phyloP scores from a whole-genome alignment of 2,113 vertebrate genomes.

The Pituophis catenifer region DNA sequence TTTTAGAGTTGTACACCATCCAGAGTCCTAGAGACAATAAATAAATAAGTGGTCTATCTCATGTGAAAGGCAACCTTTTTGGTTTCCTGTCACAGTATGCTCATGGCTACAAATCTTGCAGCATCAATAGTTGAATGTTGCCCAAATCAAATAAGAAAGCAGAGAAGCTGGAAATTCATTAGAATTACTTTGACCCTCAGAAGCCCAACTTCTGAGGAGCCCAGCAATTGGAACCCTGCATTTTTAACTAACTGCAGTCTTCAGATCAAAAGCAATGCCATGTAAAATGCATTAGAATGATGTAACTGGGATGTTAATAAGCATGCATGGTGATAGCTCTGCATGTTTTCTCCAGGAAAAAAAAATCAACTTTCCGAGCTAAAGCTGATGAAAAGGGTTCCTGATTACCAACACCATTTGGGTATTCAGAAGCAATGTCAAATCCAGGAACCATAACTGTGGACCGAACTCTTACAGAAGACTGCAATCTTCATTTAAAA shows the following conservation, averaged over 20 bases:
- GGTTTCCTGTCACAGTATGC: background rate
- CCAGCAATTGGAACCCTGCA: background rate
- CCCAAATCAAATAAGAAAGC: background rate
- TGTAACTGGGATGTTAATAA: background rate
- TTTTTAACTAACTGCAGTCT: background rate
- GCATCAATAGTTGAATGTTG: background rate
- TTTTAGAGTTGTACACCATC: background rate
- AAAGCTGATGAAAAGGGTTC: background rate
- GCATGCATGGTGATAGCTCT: background rate
- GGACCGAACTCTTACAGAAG: background rate
- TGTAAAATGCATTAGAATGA: background rate
- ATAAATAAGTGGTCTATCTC: background rate
- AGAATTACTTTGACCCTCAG: background rate
- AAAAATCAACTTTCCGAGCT: background rate
- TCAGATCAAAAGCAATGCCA: background rate
- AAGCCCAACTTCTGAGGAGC: background rate
- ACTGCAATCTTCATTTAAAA: background rate
- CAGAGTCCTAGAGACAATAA: background rate
- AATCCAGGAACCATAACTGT: background rate
- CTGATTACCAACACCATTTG: background rate
- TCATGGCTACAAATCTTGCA: background rate
- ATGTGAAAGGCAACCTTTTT: background rate
- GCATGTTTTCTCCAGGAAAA: background rate
- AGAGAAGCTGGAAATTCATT: background rate
- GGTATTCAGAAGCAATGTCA: background rate